Conservation (phyloP, 2,888 invertebrate species). For the Cerceris ruficornis region DNA sequence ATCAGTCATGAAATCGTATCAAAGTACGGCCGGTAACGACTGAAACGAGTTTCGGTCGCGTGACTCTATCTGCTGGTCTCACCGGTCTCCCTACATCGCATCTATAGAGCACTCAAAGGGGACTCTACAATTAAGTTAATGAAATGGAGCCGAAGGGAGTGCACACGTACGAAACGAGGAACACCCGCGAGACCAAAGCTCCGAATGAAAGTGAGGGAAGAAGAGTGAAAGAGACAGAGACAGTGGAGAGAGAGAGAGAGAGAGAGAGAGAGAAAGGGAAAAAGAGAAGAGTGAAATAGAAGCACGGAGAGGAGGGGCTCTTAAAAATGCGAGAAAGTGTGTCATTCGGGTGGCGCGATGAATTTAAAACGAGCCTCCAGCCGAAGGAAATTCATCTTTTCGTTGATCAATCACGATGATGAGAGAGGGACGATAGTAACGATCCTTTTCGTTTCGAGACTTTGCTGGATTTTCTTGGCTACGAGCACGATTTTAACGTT, state of each 20-base stretch:
- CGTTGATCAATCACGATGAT: too few species aligned
- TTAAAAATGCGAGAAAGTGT: constrained; percentile 13
- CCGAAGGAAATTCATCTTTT: too few species aligned
- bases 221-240: not conserved
- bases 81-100: constrained; percentile 6
- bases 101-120: constrained; percentile 26
- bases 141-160: constrained; percentile 44
- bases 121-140: constrained; percentile 66
- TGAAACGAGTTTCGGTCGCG: constrained; percentile 48
- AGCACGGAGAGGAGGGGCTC: not conserved
- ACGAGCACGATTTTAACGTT: too few species aligned
- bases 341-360: constrained; percentile 22
- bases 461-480: too few species aligned
- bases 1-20: constrained; percentile 50
- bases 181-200: constrained; percentile 30
- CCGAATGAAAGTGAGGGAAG: not conserved
- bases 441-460: too few species aligned
- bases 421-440: too few species aligned
- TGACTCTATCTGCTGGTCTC: constrained; percentile 37
- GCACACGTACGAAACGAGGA: constrained; percentile 20
- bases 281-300: not conserved
- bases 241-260: not conserved
- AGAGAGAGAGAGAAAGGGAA: not conserved
- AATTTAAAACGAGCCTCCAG: constrained; percentile 21
- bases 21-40: constrained; percentile 34